Conservation (phyloP, 2,888 invertebrate genomes). For the Parnassius smintheus region DNA sequence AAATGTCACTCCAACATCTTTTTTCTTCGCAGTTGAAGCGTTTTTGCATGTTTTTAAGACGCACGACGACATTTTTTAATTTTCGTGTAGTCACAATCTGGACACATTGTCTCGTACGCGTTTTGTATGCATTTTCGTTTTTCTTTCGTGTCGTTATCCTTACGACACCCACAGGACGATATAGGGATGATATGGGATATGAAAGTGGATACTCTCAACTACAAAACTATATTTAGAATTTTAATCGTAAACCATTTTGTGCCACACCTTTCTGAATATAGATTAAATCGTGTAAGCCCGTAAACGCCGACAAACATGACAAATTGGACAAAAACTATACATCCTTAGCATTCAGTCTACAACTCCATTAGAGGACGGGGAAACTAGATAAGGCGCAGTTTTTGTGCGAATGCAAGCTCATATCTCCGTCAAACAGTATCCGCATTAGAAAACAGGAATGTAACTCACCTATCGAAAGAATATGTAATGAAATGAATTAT, state of each 20-base stretch:
- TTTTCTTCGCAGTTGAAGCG: too few species aligned
- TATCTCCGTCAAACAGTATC: constrained; percentile 20
- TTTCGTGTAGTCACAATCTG: too few species aligned
- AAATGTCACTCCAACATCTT: too few species aligned
- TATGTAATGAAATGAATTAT: constrained; percentile 3
- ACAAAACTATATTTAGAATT: neutral
- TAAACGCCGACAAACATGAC: neutral
- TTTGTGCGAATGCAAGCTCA: constrained; percentile 23
- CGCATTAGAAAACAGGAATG: constrained; percentile 19
- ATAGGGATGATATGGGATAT: too few species aligned
- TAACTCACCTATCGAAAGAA: constrained; percentile 11
- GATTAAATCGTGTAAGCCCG: neutral
- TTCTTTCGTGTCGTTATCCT: too few species aligned
- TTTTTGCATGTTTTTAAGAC: too few species aligned
- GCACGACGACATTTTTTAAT: too few species aligned
- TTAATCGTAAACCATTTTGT: neutral
- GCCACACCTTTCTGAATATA: neutral
- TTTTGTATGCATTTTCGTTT: too few species aligned
- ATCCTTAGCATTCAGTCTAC: constrained; percentile 6
- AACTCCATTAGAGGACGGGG: constrained; percentile 16
- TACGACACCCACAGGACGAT: too few species aligned
- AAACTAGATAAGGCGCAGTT: constrained; percentile 17
- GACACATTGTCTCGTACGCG: too few species aligned
- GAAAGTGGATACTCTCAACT: too few species aligned
- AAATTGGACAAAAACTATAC: constrained; percentile 6